Evolutionary conservation across 2,113 vertebrate species (phyloP), one percentile per base, ranked within the genome.

Genomic region (Montifringilla adamsi): DNA sequence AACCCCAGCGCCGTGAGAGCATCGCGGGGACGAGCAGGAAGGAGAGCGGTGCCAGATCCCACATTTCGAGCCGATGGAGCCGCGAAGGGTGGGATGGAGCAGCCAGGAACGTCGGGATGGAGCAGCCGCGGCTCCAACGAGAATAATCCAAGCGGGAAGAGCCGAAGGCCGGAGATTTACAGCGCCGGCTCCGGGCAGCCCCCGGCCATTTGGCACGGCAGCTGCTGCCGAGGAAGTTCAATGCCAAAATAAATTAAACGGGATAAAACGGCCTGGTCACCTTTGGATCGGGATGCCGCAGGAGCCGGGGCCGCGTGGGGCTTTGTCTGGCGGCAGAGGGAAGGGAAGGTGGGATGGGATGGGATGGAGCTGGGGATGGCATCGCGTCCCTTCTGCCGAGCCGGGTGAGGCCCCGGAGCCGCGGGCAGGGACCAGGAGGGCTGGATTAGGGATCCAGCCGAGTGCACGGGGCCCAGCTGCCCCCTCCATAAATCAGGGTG

Each of bases 131-230:
- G 87, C 75, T 76, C 39, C 23, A 9, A 58, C 1, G 44, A 68
- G 76, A 18, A 21, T 1, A 11, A 74, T 60, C 82, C 82, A 12
- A 59, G 2, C 22, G 76, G 68, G 87, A 66, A 84, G 87, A 79
- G 15, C 62, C 44, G 28, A 64, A 4, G 22, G 39, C 2, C 4
- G 63, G 69, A 90, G 95, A 95, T 96, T 96, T 96, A 92, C 94
- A 22, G 93, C 70, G 6, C 19, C 21, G 27, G 83, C 84, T 55
- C 50, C 63, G 63, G 63, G n/a, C 91, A 28, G 77, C 84, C 77
- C 77, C 7, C 17, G 43, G 93, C 74, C 95, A 94, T 94, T 95
- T 85, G 94, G 95, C 86, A 82, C 60, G 6, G 87, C 95, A 96
- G 95, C 94, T 95, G 95, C 93, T n/a, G 83, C 91, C 31, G 15